Conservation (phyloP, 2,797 vertebrate genomes). For the Meda fulgida region DNA sequence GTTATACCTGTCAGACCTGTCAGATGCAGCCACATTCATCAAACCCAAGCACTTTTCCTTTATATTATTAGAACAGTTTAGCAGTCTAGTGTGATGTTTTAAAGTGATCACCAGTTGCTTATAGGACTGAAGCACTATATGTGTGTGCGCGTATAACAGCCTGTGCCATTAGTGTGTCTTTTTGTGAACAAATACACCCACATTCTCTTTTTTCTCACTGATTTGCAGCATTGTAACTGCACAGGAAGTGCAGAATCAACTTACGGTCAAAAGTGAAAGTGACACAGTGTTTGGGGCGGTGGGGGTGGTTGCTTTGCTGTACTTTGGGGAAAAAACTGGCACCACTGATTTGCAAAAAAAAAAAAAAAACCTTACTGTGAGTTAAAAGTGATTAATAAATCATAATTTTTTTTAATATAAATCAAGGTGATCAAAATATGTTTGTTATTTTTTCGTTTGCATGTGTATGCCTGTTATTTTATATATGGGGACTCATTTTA, state of each 20-base stretch:
- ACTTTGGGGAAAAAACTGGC: neutral
- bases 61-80: slow-evolving; percentile 21
- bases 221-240: slow-evolving; percentile 46
- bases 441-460: too few species aligned
- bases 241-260: slow-evolving; percentile 56
- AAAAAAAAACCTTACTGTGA: neutral
- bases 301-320: neutral
- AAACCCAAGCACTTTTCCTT: slow-evolving; percentile 27
- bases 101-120: slow-evolving; percentile 28
- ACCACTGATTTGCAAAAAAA: neutral
- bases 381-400: slow-evolving; percentile 18
- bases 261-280: slow-evolving; percentile 59
- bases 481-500: too few species aligned
- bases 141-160: neutral
- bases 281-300: neutral
- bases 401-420: too few species aligned
- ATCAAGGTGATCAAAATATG: too few species aligned
- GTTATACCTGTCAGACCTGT: too few species aligned
- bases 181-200: slow-evolving; percentile 31
- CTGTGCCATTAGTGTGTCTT: slow-evolving; percentile 34
- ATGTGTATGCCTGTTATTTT: too few species aligned
- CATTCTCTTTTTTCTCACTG: slow-evolving; percentile 34
- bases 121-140: neutral
- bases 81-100: neutral
- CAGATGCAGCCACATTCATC: slow-evolving; percentile 48